Percentiles rank a stretch among this genome's conserved stretches.
phyloP scores from a whole-genome alignment of 2,113 vertebrate genomes.

The Salvelinus alpinus region DNA sequence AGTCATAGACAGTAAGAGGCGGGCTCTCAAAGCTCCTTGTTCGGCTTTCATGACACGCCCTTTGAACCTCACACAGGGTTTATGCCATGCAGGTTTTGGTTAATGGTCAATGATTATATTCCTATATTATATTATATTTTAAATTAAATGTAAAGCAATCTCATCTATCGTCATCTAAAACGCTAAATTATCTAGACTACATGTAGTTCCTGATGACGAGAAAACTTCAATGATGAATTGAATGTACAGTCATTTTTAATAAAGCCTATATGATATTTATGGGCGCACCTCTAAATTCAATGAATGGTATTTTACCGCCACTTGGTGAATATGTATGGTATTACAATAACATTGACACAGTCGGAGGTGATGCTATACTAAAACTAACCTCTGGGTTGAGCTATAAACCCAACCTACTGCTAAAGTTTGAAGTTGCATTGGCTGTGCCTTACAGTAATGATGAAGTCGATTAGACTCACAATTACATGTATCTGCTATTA shows the following conservation, averaged over 20 bases:
- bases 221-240: too few relatives aligned
- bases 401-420: not conserved
- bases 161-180: too few relatives aligned
- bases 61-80: not conserved
- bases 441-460: too few relatives aligned
- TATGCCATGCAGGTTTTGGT: too few relatives aligned
- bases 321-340: constrained; percentile 30
- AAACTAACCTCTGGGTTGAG: not conserved
- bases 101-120: too few relatives aligned
- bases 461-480: not conserved
- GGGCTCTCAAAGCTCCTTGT: constrained; percentile 10
- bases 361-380: not conserved
- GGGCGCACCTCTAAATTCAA: not conserved
- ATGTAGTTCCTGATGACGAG: too few relatives aligned
- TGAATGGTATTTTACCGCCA: constrained; percentile 32
- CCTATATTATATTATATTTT: too few relatives aligned
- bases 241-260: too few relatives aligned
- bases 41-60: not conserved
- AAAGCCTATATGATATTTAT: not conserved
- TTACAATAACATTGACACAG: not conserved
- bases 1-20: constrained; percentile 34
- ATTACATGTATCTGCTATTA: not conserved
- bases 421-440: too few relatives aligned
- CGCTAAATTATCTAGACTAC: too few relatives aligned
- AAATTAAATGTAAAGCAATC: too few relatives aligned